Percentiles rank a stretch among this genome's conserved stretches.
phyloP scores from a whole-genome alignment of 2,797 vertebrate species.

The Fundulus diaphanus region DNA sequence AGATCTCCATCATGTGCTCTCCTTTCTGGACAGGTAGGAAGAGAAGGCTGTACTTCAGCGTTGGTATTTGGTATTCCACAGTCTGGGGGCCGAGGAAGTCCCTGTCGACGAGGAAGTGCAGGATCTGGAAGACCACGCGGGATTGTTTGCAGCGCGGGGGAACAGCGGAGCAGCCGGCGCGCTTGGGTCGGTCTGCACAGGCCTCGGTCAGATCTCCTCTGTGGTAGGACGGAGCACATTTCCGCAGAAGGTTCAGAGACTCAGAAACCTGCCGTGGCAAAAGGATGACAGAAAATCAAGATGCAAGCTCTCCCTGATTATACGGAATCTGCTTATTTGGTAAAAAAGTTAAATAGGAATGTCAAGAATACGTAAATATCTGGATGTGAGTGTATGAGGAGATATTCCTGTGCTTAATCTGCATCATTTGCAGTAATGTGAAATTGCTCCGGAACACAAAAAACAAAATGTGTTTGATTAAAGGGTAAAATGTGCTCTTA shows the following conservation, averaged over 20 bases:
- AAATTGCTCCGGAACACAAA: too few species aligned
- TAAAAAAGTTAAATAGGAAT: too few species aligned
- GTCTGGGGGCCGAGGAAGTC: constrained; percentile 97
- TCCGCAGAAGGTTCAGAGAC: constrained; percentile 88
- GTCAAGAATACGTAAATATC: too few species aligned
- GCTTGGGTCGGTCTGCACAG: constrained; percentile 84
- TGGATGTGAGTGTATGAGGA: too few species aligned
- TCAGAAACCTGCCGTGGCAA: constrained; percentile 83
- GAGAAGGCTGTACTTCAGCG: constrained; percentile 94
- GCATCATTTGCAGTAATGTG: too few species aligned
- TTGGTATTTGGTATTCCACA: constrained; percentile 94
- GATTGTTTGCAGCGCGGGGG: constrained; percentile 90
- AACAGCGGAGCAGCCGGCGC: constrained; percentile 85
- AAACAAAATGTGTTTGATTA: too few species aligned
- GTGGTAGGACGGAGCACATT: constrained; percentile 93
- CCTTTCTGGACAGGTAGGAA: constrained; percentile 92
- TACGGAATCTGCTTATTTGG: too few species aligned
- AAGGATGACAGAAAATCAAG: constrained; percentile 12
- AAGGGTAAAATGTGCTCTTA: too few species aligned
- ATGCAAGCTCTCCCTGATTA: neutral
- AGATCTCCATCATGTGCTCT: constrained; percentile 91
- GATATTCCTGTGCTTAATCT: too few species aligned
- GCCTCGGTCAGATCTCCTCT: constrained; percentile 85
- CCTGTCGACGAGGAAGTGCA: constrained; percentile 95
- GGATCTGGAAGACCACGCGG: constrained; percentile 89